Evolutionary conservation across 2,113 vertebrate species (phyloP), one percentile per base, ranked within the genome.

Genomic region (Dicentrarchus labrax): DNA sequence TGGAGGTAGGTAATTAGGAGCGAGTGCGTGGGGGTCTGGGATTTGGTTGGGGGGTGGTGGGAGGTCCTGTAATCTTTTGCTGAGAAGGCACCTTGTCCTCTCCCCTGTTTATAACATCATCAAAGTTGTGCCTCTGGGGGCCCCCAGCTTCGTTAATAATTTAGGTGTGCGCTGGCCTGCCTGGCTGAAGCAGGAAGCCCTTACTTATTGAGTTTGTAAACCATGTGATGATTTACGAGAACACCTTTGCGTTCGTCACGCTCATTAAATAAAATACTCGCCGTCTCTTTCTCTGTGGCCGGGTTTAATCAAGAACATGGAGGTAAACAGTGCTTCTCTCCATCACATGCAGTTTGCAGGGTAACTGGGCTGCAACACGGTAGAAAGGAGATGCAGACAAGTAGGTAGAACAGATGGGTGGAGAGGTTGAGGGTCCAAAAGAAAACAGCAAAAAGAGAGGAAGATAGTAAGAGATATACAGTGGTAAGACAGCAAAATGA

Each of bases 151-250:
- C 96, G 96, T 98, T 97, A 99, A 98, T 99, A 99, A 99, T 98
- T 98, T 97, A 98, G 97, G 96, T 96, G 96, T 95, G 94, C 93
- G 95, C 96, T 95, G 96, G 96, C 95, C 97, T 96, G 96, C 96
- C 95, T 96, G 96, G 96, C 97, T 97, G 96, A 94, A 97, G 96
- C 97, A 98, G 97, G 97, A 97, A 97, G 96, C 96, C 96, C 92
- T 84, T 96, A 96, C 96, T 98, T 98, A 98, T 97, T 97, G 97
- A 97, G 96, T 98, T 98, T 98, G 97, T 97, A 98, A 98, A 98
- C 96, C 96, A 97, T 97, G 96, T 94, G 96, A 97, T 98, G 97
- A 97, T 97, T 98, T 98, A 99, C 97, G 96, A 96, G 96, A 97
- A 97, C 97, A 97, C 96, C 97, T 97, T 86, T 96, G 95, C 94